Conservation (phyloP, 2,113 vertebrate species). For the Chamaetylas fuelleborni region DNA sequence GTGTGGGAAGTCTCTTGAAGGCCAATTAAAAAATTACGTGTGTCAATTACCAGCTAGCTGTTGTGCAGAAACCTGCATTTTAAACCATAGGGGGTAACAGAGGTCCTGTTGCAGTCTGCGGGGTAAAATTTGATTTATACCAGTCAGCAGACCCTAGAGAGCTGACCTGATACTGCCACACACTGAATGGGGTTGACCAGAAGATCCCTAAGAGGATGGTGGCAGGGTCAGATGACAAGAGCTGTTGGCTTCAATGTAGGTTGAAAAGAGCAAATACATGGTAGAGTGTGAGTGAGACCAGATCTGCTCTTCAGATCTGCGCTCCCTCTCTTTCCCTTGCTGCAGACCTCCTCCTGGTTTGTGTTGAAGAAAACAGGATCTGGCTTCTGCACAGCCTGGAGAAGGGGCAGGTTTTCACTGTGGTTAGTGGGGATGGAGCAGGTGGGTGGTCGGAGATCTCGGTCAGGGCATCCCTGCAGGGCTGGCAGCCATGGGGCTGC, state of each 20-base stretch:
- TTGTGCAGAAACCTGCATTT: not conserved
- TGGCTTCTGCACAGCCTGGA: not conserved
- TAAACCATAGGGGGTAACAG: not conserved
- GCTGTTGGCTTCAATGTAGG: not conserved
- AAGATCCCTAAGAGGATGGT: not conserved
- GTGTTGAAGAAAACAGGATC: not conserved
- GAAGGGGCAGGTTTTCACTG: not conserved
- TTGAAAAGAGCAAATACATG: not conserved
- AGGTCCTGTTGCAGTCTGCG: not conserved
- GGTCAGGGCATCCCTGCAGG: rapidly evolving
- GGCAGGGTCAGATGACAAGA: not conserved
- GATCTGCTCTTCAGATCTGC: not conserved
- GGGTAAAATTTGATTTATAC: not conserved
- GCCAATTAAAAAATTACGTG: not conserved
- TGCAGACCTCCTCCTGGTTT: not conserved
- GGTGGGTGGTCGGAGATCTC: not conserved
- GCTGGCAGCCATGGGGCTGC: not conserved
- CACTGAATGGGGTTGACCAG: rapidly evolving
- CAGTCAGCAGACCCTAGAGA: not conserved
- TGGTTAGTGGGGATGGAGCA: rapidly evolving
- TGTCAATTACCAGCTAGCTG: not conserved
- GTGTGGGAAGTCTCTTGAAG: not conserved
- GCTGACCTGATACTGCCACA: not conserved
- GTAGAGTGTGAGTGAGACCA: not conserved
- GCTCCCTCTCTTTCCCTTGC: not conserved